These are phyloP conservation scores for Falco cherrug DNA, from an alignment of 2,797 vertebrate genomes.

Conservation along the genomic window DNA sequence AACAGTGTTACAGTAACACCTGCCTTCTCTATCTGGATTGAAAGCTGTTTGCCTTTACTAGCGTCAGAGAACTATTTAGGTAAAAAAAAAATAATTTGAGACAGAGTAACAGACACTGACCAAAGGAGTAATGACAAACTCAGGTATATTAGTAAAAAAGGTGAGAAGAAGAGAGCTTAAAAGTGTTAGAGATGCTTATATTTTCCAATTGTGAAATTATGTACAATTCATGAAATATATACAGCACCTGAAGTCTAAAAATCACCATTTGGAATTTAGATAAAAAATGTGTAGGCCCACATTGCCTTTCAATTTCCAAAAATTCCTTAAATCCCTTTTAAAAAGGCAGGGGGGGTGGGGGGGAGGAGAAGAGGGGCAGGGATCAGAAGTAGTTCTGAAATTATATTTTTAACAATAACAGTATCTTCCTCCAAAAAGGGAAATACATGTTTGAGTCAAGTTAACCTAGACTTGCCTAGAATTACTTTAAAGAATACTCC, in stretches of 20 bases:
- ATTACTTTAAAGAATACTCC: neutral
- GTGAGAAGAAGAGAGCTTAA: rapidly evolving
- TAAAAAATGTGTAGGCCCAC: neutral
- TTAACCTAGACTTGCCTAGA: neutral
- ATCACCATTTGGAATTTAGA: neutral
- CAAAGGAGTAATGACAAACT: neutral
- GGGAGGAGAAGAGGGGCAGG: too few species aligned
- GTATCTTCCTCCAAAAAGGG: neutral
- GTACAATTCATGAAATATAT: neutral
- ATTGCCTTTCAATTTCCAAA: neutral
- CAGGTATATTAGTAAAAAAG: neutral
- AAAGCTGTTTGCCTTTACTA: neutral
- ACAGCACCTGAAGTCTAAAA: neutral
- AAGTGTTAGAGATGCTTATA: neutral
- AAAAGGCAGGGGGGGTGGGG: neutral
- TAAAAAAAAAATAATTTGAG: neutral
- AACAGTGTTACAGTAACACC: neutral
- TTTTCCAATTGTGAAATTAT: neutral
- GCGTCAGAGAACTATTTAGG: neutral
- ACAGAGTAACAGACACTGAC: neutral
- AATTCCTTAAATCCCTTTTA: neutral
- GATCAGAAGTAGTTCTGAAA: neutral
- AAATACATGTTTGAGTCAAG: neutral
- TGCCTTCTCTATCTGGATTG: neutral
- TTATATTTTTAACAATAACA: neutral